phyloP scores from a whole-genome alignment of 2,888 invertebrate species.

The Limnephilus marmoratus region DNA sequence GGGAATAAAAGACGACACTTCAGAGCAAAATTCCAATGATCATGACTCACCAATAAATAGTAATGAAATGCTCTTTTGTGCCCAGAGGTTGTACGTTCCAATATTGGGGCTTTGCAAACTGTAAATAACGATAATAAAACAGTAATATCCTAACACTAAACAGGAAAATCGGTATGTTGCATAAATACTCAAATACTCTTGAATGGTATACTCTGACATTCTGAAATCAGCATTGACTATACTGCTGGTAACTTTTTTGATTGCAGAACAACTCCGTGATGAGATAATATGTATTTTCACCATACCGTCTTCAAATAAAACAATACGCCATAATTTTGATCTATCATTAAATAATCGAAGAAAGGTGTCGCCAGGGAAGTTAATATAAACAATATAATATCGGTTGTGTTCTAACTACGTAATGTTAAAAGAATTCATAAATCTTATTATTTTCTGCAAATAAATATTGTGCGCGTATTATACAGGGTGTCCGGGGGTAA shows the following conservation, averaged over 20 bases:
- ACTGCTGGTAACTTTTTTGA: background rate
- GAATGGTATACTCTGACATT: background rate
- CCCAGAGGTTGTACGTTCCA: background rate
- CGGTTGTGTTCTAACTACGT: too few species aligned
- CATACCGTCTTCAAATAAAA: too few species aligned
- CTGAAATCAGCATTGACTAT: background rate
- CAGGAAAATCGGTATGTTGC: background rate
- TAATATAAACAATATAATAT: too few species aligned
- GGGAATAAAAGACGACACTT: slow-evolving; percentile 25
- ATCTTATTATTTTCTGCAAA: too few species aligned
- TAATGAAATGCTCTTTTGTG: background rate
- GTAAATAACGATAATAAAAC: background rate
- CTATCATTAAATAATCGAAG: too few species aligned
- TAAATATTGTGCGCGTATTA: too few species aligned
- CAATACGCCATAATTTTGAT: too few species aligned
- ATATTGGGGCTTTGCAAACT: background rate
- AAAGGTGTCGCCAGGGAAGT: too few species aligned
- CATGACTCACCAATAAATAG: background rate
- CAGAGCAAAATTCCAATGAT: background rate
- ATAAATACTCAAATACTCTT: background rate
- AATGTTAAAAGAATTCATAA: too few species aligned
- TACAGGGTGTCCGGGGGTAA: too few species aligned
- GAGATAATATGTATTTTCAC: too few species aligned
- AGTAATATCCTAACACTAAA: background rate
- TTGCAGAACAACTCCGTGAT: background rate